Percentiles rank a stretch among this genome's conserved stretches.
phyloP scores from a whole-genome alignment of 2,113 vertebrate species.

The Patagioenas fasciata region DNA sequence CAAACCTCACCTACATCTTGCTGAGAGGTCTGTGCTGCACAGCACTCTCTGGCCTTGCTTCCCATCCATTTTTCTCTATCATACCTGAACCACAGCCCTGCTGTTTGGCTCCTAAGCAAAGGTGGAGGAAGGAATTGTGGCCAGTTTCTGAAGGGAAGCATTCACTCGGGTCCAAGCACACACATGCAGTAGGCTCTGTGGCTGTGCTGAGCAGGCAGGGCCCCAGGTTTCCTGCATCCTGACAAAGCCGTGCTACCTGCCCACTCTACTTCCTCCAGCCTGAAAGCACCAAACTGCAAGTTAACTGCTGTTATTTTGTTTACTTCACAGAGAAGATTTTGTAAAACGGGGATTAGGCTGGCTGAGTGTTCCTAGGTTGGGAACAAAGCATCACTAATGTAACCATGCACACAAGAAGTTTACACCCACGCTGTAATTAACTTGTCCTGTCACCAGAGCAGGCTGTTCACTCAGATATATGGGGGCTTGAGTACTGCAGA shows the following conservation, averaged over 20 bases:
- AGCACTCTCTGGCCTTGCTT: background rate
- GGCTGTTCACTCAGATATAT: background rate
- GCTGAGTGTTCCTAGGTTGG: background rate
- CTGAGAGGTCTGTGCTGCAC: accelerated
- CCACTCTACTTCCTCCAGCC: background rate
- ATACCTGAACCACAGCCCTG: accelerated
- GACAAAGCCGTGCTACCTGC: too few species aligned
- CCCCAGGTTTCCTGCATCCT: background rate
- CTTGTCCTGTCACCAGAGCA: background rate
- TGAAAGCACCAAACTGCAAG: background rate
- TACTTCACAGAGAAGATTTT: background rate
- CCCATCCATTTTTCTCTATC: background rate
- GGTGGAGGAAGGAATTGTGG: accelerated
- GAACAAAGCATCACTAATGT: background rate
- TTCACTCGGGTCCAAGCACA: accelerated
- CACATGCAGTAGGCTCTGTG: background rate
- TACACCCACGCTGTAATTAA: background rate
- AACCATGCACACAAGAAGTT: accelerated
- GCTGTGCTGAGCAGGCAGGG: background rate
- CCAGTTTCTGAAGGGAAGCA: too few species aligned
- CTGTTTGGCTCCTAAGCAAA: background rate
- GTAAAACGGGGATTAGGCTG: background rate
- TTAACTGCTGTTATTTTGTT: background rate
- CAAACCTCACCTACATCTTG: background rate
- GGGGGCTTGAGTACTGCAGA: accelerated